Base-by-base conservation (phyloP, 2,888 invertebrate species). In the Drosophila tanythrix region DNA sequence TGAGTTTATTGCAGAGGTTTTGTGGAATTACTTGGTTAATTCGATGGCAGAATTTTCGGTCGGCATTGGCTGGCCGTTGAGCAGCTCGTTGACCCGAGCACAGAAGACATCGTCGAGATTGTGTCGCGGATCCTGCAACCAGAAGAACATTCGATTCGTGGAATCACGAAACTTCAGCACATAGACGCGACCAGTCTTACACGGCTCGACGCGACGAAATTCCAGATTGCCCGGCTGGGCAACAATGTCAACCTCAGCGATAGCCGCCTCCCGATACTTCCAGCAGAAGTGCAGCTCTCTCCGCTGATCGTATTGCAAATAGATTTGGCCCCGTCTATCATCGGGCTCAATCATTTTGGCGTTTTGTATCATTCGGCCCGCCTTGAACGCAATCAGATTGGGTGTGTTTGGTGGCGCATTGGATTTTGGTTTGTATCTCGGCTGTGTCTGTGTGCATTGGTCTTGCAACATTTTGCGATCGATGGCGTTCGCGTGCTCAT, bases 211-310 rank as follows among this genome's bases (percentile, higher is more conserved):
- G 81, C 96, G 95, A 66, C 98, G 97, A 94, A 99, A 99, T 93
- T 99, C 99, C 89, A 98, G 97, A 92, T 99, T 99, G 92, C 99
- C 99, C 7, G 99, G 99, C 90, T 98, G 98, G 78, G 99, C 98
- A 59, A 99, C 96, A 75, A 99, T 94, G 93, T 99, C 99, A 94
- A 99, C 98, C 93, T 99, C 99, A 25, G 91, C 79, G 75, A 96
- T 95, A 36, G 98, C 97, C 51, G 96, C 95, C 27, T 96, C 96
- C 29, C 99, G 96, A 93, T 99, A 99, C 94, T 98, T 99, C 99
- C 99, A 99, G 93, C 99, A 99, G 92, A 99, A 99, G 94, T 99
- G 99, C 96, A 99, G 98, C 69, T 99, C 93, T 0, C 97, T 97
- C 93, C 98, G 98, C 83, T 98, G 98, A 59, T 98, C 97, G 92